Percentiles rank a stretch among this genome's conserved stretches.
Conservation (phyloP, 1,140 invertebrate genomes). For the Drosophila bipectinata region DNA sequence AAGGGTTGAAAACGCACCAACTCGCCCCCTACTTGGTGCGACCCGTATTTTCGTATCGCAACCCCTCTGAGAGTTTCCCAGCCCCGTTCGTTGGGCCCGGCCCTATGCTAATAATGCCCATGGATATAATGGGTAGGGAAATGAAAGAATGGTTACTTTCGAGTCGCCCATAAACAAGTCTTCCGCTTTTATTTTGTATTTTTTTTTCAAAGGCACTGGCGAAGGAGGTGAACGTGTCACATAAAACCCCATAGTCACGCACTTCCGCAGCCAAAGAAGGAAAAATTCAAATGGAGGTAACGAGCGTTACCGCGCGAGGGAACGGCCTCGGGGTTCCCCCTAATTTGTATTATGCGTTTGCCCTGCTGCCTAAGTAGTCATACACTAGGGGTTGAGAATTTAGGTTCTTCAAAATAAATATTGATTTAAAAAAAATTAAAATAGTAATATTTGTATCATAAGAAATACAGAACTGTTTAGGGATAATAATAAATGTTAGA, state of each 20-base stretch:
- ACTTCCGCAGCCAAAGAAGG: conserved; percentile 62
- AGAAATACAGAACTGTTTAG: too few species aligned
- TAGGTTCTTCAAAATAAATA: too few species aligned
- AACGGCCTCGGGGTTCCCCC: conserved; percentile 11
- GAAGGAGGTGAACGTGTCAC: conserved; percentile 58
- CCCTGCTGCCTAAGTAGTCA: conserved; percentile 20
- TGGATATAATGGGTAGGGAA: conserved; percentile 24
- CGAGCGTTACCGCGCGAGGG: conserved; percentile 17
- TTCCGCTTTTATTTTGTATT: conserved; percentile 20
- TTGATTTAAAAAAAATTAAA: too few species aligned
- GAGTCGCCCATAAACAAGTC: conserved; percentile 59
- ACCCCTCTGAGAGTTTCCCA: conserved; percentile 3
- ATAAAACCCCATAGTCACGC: conserved; percentile 78
- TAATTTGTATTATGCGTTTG: conserved; percentile 49
- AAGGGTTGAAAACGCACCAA: conserved; percentile 27
- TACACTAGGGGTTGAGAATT: background rate
- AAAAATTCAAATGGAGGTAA: conserved; percentile 24
- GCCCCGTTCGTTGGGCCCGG: conserved; percentile 59
- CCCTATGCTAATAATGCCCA: conserved; percentile 19
- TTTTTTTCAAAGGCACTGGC: conserved; percentile 11
- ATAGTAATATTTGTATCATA: too few species aligned
- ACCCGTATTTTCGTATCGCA: background rate
- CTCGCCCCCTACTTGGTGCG: background rate
- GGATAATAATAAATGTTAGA: too few species aligned
- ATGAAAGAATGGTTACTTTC: conserved; percentile 38